These are phyloP conservation scores for Cacoxenus indagator DNA, from an alignment of 2,888 invertebrate genomes.

Conservation along the genomic window DNA sequence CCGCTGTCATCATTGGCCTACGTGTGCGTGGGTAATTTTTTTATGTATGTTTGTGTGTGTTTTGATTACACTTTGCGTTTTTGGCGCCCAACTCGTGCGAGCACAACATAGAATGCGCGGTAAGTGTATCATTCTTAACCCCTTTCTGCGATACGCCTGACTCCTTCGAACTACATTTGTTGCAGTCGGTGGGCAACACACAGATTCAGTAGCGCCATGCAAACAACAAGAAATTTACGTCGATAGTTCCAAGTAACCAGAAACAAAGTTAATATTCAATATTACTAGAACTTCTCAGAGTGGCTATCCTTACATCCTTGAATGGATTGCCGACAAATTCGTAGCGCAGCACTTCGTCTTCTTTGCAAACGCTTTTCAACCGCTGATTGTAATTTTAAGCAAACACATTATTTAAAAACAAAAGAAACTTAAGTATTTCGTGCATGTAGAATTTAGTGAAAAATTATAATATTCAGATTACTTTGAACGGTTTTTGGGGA, in stretches of 20 bases:
- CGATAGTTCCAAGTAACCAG: too few species aligned
- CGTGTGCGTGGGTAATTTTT: conserved; percentile 50
- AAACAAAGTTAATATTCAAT: neutral
- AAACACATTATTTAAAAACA: conserved; percentile 35
- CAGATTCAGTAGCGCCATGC: neutral
- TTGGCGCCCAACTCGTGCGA: conserved; percentile 15
- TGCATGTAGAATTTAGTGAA: conserved; percentile 36
- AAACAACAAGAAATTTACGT: neutral
- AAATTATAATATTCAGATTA: conserved; percentile 37
- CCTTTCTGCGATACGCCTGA: too few species aligned
- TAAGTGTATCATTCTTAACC: neutral
- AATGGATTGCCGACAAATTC: neutral
- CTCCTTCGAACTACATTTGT: too few species aligned
- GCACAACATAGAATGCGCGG: conserved; percentile 10
- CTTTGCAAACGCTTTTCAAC: neutral
- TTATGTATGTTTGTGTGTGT: conserved; percentile 25
- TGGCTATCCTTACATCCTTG: neutral
- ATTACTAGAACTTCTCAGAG: neutral
- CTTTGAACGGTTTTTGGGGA: conserved; percentile 53
- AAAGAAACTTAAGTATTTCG: too few species aligned
- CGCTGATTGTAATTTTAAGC: too few species aligned
- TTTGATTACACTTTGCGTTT: conserved; percentile 26
- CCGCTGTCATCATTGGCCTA: conserved; percentile 40
- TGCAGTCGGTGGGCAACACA: neutral
- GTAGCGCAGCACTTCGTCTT: neutral